Conservation (phyloP, 2,888 invertebrate genomes). For the Drosophila emarginata region DNA sequence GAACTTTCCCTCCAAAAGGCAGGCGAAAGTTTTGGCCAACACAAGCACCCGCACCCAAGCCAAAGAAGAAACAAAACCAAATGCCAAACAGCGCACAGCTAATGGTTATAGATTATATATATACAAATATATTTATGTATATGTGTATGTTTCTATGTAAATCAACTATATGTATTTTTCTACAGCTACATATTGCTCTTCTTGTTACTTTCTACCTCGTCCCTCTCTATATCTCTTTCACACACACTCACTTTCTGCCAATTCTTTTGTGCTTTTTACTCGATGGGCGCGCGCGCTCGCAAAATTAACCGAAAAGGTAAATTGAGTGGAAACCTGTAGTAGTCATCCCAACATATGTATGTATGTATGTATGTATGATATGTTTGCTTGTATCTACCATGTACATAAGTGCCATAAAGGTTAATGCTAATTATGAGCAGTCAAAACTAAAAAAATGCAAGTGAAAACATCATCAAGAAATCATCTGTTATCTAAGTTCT, state of each 20-base stretch:
- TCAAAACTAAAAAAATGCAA: not conserved
- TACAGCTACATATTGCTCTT: not conserved
- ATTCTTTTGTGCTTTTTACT: slow-evolving; percentile 36
- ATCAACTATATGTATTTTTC: not conserved
- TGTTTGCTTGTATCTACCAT: too few relatives aligned
- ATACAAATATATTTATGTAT: slow-evolving; percentile 21
- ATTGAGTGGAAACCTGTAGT: slow-evolving; percentile 61
- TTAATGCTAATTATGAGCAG: not conserved
- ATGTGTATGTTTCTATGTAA: slow-evolving; percentile 20
- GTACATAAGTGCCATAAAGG: not conserved
- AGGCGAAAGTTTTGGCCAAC: slow-evolving; percentile 13
- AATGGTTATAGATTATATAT: slow-evolving; percentile 37
- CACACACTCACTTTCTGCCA: not conserved
- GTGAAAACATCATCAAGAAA: slow-evolving; percentile 7
- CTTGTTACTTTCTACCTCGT: slow-evolving; percentile 17
- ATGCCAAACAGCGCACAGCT: slow-evolving; percentile 64
- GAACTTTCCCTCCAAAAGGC: slow-evolving; percentile 9
- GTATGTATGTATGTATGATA: not conserved
- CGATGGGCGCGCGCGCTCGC: slow-evolving; percentile 27
- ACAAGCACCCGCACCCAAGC: slow-evolving; percentile 41
- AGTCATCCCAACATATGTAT: not conserved
- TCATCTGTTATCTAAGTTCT: slow-evolving; percentile 1
- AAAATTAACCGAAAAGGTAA: slow-evolving; percentile 56
- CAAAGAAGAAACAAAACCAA: slow-evolving; percentile 38
- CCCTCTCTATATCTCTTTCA: slow-evolving; percentile 48